Conservation (phyloP, 2,888 invertebrate species). For the Hypena proboscidalis region DNA sequence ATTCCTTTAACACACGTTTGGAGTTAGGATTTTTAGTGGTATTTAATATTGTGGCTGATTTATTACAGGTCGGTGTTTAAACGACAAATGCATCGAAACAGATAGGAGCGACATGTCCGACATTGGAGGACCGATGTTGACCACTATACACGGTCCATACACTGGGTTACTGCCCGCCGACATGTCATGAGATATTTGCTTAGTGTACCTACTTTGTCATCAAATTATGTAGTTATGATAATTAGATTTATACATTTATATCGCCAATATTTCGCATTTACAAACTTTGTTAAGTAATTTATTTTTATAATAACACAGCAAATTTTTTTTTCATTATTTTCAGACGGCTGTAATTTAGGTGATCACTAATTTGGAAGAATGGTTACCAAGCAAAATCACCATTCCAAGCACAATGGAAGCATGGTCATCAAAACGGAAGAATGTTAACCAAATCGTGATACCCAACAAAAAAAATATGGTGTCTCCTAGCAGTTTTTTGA, state of each 20-base stretch:
- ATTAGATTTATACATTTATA: neutral
- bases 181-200: constrained; percentile 54
- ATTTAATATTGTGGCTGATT: constrained; percentile 68
- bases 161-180: constrained; percentile 52
- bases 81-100: constrained; percentile 85
- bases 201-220: neutral
- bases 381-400: too few species aligned
- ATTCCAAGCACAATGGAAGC: too few species aligned
- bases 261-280: too few species aligned
- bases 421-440: too few species aligned
- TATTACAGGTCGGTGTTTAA: constrained; percentile 85
- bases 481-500: too few species aligned
- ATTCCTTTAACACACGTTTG: constrained; percentile 2
- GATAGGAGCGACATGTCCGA: constrained; percentile 85
- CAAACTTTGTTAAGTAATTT: too few species aligned
- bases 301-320: too few species aligned
- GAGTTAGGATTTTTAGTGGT: constrained; percentile 45
- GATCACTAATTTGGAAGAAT: too few species aligned
- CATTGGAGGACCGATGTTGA: constrained; percentile 83
- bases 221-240: neutral
- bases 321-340: too few species aligned
- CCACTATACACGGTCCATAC: constrained; percentile 67
- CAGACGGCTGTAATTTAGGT: too few species aligned
- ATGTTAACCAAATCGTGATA: too few species aligned
- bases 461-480: too few species aligned